Evolutionary conservation across 1,140 invertebrate species (phyloP), one percentile per base, ranked within the genome.

Genomic region (Drosophila hydei): DNA sequence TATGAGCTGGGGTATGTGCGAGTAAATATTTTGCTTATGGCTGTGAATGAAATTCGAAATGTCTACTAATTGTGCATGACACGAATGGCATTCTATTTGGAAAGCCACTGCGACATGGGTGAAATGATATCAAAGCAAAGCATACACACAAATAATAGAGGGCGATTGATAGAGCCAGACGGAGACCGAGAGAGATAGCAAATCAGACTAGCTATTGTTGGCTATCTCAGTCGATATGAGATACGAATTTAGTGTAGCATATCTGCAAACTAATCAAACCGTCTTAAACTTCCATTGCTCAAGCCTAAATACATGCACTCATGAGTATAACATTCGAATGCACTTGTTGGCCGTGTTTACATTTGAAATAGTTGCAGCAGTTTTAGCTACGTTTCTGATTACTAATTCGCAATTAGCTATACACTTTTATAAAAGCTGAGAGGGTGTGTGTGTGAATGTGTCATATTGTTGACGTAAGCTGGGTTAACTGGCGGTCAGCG

Each of bases 11-110:
- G 19, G 45, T 23, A 47, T 47, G 45, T 23, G 45, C 25, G 48
- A 56, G 54, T 56, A 18, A 27, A 21, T 23, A 54, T 14, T 42
- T 23, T 3, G 16, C 5, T 19, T 43, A 42, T 33, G 30, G 21
- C 54, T 56, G 38, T 70, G 61, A 70, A 64, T 70, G 68, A 55
- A 56, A 68, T 69, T 74, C 43, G 47, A 75, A 88, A 72, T 75
- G 75, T 56, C 75, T 61, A 70, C 72, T 79, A 87, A 88, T 87
- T 88, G 72, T 87, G 78, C 78, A 85, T 87, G 81, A 78, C 81
- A 70, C 61, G 30, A 61, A 61, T 71, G 75, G 62, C 61, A 78
- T 77, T 75, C 77, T 61, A 87, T 87, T 78, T 67, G 6, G 7
- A 68, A 77, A 63, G 47, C 62, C 68, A 50, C 30, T 36, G 68